phyloP scores from a whole-genome alignment of 1,140 invertebrate species.

The Drosophila paulistorum region DNA sequence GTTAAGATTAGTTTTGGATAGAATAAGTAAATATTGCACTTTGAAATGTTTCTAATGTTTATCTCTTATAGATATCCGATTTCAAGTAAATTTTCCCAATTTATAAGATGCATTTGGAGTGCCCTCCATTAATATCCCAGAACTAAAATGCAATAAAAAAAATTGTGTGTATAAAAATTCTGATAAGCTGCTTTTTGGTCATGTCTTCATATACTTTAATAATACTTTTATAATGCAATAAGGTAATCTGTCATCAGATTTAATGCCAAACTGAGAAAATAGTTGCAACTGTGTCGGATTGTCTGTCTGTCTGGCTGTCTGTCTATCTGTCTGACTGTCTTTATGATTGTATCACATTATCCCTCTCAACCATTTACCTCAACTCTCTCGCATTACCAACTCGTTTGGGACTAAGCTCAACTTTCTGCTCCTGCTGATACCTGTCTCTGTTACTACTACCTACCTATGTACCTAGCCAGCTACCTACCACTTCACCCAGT shows the following conservation, averaged over 20 bases:
- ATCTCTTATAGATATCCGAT: too few relatives aligned
- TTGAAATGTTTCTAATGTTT: too few relatives aligned
- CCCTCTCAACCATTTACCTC: conserved; percentile 17
- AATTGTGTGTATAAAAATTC: too few relatives aligned
- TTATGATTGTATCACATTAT: conserved; percentile 5
- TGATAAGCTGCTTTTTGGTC: background rate
- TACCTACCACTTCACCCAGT: background rate
- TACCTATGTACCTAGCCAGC: background rate
- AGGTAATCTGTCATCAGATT: conserved; percentile 10
- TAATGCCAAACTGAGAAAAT: conserved; percentile 7
- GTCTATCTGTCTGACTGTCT: background rate
- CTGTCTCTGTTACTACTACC: background rate
- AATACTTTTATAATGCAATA: background rate
- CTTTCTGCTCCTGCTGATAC: conserved; percentile 12
- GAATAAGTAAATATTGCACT: too few relatives aligned
- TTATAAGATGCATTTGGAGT: too few relatives aligned
- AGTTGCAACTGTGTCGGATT: background rate
- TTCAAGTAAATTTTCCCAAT: too few relatives aligned
- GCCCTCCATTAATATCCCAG: too few relatives aligned
- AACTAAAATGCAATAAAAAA: too few relatives aligned
- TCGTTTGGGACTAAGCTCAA: conserved; percentile 62
- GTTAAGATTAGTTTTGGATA: too few relatives aligned
- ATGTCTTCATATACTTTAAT: background rate
- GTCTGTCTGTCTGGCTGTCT: background rate
- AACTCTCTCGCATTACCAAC: conserved; percentile 62